Conservation (phyloP, 64 coral and sea anemone genomes). For the Pocillopora verrucosa region DNA sequence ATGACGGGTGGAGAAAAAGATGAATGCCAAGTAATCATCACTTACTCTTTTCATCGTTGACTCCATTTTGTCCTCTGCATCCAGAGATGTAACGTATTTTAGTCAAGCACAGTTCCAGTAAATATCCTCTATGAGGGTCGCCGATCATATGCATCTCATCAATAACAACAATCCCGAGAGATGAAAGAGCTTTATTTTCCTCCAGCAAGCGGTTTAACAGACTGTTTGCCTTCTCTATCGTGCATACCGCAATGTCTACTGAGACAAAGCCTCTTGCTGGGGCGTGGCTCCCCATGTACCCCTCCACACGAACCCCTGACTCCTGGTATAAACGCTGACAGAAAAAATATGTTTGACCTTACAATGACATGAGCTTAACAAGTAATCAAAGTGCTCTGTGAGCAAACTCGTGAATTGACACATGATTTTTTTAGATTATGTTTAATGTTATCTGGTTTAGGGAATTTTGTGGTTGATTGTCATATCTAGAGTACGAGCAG, state of each 20-base stretch:
- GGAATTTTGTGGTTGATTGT: too few relatives aligned
- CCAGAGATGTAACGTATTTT: constrained; percentile 85
- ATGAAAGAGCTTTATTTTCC: constrained; percentile 67
- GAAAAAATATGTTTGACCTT: neutral
- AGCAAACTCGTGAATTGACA: too few relatives aligned
- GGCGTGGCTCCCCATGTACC: constrained; percentile 91
- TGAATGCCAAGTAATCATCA: neutral
- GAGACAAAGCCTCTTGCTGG: constrained; percentile 73
- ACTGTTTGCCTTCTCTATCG: constrained; percentile 98
- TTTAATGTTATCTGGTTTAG: too few relatives aligned
- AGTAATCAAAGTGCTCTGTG: too few relatives aligned
- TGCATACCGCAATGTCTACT: constrained; percentile 93
- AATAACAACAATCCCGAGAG: constrained; percentile 84
- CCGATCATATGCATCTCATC: constrained; percentile 98
- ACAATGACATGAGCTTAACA: too few relatives aligned
- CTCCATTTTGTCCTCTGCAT: neutral
- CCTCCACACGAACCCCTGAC: constrained; percentile 87
- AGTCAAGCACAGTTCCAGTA: constrained; percentile 88
- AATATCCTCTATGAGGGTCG: constrained; percentile 80
- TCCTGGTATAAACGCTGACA: constrained; percentile 90
- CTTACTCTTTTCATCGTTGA: constrained; percentile 20
- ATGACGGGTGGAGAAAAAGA: neutral
- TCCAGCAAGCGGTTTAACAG: constrained; percentile 92
- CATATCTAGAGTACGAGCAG: too few relatives aligned
- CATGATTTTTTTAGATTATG: too few relatives aligned